Evolutionary conservation across 2,797 vertebrate species (phyloP), one percentile per base, ranked within the genome.

Genomic region (Syngnathus acus): DNA sequence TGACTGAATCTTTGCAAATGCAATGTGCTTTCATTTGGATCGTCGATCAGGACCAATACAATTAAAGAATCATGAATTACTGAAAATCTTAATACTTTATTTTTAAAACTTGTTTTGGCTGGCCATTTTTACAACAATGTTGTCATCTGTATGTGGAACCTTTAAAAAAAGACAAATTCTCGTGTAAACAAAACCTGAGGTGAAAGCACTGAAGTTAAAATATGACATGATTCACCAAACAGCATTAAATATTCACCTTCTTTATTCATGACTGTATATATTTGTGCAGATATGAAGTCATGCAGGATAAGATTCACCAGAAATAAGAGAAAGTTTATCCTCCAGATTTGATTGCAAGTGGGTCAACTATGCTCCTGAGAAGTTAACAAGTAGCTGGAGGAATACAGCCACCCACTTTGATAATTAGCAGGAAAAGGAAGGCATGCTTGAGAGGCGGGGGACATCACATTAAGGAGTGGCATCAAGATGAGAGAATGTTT

Each of bases 311-410:
- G 26, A 38, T 47, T 50, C 23, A 38, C 45, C 5, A 47, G 62
- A 48, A 48, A 48, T 58, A 32, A 50, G 45, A 51, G 45, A 19
- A 50, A 70, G 79, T 70, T 84, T 78, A 78, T 77, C 77, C 77
- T 65, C 65, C 76, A 81, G 79, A 82, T 84, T 82, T 81, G 64
- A 78, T 76, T 78, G 76, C 80, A 89, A 92, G 84, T 91, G 89
- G 90, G 90, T 92, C 91, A 92, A 83, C 86, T 78, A 60, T 72
- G 82, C 85, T 90, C 87, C 86, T 88, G 73, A 89, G 86, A 89
- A 87, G 84, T 86, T 85, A 79, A 85, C 81, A 79, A 86, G 87
- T 87, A 87, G 84, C 78, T 72, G 72, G 82, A 84, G 78, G 83
- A 89, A 88, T 82, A 83, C 87, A 80, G 85, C 76, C 78, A 82